Conservation (phyloP, 2,888 invertebrate species). For the Drepana falcataria region DNA sequence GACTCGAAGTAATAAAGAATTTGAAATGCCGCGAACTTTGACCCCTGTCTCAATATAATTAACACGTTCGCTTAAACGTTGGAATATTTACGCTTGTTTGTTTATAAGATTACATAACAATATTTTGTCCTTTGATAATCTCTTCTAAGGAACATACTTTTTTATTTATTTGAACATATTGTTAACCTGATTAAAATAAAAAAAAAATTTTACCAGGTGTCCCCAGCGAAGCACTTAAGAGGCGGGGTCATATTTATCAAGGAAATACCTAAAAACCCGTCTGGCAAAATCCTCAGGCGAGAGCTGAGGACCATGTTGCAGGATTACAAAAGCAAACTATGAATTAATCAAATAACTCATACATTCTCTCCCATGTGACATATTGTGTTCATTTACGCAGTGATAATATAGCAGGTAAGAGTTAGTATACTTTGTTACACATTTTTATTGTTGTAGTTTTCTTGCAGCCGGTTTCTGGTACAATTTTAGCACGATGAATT, state of each 20-base stretch:
- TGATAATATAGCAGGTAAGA: neutral
- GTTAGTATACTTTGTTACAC: neutral
- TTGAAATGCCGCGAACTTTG: no score
- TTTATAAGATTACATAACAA: no score
- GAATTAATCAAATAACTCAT: slow-evolving; percentile 12
- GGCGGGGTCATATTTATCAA: slow-evolving; percentile 86
- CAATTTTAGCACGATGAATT: no score
- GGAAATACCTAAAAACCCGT: slow-evolving; percentile 87
- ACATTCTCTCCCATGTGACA: slow-evolving; percentile 8
- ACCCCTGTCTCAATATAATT: no score
- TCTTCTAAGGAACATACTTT: no score
- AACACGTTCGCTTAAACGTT: no score
- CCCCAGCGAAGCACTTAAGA: slow-evolving; percentile 84
- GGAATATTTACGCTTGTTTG: no score
- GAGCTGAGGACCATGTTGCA: slow-evolving; percentile 66
- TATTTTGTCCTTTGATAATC: no score
- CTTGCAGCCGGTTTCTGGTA: no score
- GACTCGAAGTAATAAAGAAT: no score
- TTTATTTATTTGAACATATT: no score
- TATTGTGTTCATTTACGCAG: neutral
- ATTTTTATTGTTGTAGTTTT: neutral
- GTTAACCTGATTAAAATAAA: no score
- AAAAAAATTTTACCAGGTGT: slow-evolving; percentile 74
- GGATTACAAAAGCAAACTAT: slow-evolving; percentile 58
- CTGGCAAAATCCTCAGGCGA: slow-evolving; percentile 88